Conservation (phyloP, 1,140 invertebrate species). For the Camponotus floridanus region DNA sequence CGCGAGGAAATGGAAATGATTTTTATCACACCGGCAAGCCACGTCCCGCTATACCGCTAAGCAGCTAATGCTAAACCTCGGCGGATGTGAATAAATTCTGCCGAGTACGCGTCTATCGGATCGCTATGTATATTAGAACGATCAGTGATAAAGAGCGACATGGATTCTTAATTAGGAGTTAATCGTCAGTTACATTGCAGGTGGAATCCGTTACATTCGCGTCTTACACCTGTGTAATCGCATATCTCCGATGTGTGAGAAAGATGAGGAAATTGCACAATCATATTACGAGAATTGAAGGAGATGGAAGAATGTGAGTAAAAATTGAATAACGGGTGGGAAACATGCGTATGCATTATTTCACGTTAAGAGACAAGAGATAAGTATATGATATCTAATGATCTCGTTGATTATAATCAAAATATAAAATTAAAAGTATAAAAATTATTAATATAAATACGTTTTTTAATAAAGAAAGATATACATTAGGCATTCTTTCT, state of each 20-base stretch:
- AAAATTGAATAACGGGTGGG: background rate
- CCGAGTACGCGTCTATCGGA: slow-evolving; percentile 8
- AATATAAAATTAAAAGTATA: too few species aligned
- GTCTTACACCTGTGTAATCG: slow-evolving; percentile 8
- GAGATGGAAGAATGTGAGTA: background rate
- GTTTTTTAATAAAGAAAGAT: background rate
- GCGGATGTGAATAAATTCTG: slow-evolving; percentile 36
- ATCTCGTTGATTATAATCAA: background rate
- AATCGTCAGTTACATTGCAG: slow-evolving; percentile 25
- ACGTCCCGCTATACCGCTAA: background rate
- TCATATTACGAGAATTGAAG: background rate
- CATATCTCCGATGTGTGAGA: background rate
- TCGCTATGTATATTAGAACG: background rate
- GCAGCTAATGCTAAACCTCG: slow-evolving; percentile 28
- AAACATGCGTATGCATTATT: slow-evolving; percentile 6
- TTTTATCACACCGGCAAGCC: slow-evolving; percentile 37
- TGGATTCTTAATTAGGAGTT: slow-evolving; percentile 48
- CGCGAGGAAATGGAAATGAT: slow-evolving; percentile 39
- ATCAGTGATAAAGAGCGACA: slow-evolving; percentile 50
- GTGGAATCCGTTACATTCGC: slow-evolving; percentile 7
- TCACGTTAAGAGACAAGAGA: background rate
- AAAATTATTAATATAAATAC: background rate
- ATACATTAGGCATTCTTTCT: slow-evolving; percentile 19
- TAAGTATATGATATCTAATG: too few species aligned
- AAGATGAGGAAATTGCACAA: background rate